Evolutionary conservation across 2,113 vertebrate genomes (phyloP), one percentile per base, ranked within the genome.

Genomic region (Xiphophorus couchianus): DNA sequence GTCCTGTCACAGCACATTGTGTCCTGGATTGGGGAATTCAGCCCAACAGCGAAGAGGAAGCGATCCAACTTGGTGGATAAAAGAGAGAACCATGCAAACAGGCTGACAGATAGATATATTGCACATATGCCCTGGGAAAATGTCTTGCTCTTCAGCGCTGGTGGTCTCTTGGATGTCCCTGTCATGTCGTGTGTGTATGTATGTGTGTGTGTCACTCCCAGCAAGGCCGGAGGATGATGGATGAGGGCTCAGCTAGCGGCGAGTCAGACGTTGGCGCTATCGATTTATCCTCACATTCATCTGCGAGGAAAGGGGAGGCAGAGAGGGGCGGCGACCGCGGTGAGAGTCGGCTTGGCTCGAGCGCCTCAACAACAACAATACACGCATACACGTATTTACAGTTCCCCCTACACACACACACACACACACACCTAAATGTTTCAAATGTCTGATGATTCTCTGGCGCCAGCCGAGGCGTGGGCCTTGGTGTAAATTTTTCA

Each of bases 271-370:
- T 86, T 73, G 67, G 63, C 73, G 3, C 72, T 48, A 93, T 93
- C 73, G 90, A 94, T 94, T 94, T 91, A 81, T 92, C 84, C 86
- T 87, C 86, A 83, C 90, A 82, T 89, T 91, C 5, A 79, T 91
- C 88, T 87, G 79, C 78, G 76, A 78, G 73, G 82, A 69, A 15
- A 51, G 48, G 31, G 51, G 33, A 8, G n/a, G 25, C 3, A 11
- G n/a, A 19, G 35, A 28, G 13, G 69, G 81, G 65, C n/a, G n/a
- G 35, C 65, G n/a, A 37, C 25, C 11, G 82, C 25, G 74, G 68
- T 12, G 17, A 29, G 72, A 61, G 28, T 69, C 28, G 12, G 70
- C 48, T 73, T 10, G 22, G 22, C 58, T 48, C 17, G 60, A 63
- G 76, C 83, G 73, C 84, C 88, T 84, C 84, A 75, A 82, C 84